phyloP scores from a whole-genome alignment of 2,888 invertebrate genomes.

The Chalcis sispes region DNA sequence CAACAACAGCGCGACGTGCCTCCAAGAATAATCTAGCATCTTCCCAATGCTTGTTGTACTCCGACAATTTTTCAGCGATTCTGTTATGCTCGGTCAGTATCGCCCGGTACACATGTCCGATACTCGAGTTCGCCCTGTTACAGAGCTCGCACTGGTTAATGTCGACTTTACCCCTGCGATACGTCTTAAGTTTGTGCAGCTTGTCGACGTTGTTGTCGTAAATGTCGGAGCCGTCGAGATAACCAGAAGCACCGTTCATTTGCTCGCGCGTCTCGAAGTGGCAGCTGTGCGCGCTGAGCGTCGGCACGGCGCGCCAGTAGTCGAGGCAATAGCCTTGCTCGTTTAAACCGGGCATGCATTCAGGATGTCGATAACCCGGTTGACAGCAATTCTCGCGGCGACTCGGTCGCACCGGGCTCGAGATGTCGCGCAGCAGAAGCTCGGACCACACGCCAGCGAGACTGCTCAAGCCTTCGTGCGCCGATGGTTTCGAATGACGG shows the following conservation, averaged over 20 bases:
- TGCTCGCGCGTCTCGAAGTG: slow-evolving; percentile 83
- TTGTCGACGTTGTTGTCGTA: slow-evolving; percentile 88
- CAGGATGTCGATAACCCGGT: slow-evolving; percentile 74
- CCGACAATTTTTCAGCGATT: slow-evolving; percentile 83
- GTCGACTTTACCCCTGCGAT: slow-evolving; percentile 84
- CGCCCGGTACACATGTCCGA: slow-evolving; percentile 64
- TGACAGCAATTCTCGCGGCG: slow-evolving; percentile 66
- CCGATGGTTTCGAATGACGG: slow-evolving; percentile 70
- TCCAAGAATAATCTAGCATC: slow-evolving; percentile 87
- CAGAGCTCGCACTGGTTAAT: slow-evolving; percentile 81
- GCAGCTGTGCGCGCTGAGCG: slow-evolving; percentile 68
- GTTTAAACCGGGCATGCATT: slow-evolving; percentile 77
- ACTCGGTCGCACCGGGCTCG: slow-evolving; percentile 80
- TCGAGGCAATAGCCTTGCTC: slow-evolving; percentile 78
- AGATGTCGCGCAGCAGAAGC: slow-evolving; percentile 84
- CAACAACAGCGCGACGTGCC: slow-evolving; percentile 84
- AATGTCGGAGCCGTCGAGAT: slow-evolving; percentile 88
- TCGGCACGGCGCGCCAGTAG: slow-evolving; percentile 84
- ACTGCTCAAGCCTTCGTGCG: slow-evolving; percentile 87
- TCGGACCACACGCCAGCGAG: slow-evolving; percentile 89
- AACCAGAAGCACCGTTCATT: slow-evolving; percentile 90
- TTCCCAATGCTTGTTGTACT: slow-evolving; percentile 87
- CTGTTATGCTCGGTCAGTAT: slow-evolving; percentile 88
- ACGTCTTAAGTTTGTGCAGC: slow-evolving; percentile 83
- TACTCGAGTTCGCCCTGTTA: slow-evolving; percentile 76